phyloP scores from a whole-genome alignment of 1,140 invertebrate species.

The Panulirus ornatus region DNA sequence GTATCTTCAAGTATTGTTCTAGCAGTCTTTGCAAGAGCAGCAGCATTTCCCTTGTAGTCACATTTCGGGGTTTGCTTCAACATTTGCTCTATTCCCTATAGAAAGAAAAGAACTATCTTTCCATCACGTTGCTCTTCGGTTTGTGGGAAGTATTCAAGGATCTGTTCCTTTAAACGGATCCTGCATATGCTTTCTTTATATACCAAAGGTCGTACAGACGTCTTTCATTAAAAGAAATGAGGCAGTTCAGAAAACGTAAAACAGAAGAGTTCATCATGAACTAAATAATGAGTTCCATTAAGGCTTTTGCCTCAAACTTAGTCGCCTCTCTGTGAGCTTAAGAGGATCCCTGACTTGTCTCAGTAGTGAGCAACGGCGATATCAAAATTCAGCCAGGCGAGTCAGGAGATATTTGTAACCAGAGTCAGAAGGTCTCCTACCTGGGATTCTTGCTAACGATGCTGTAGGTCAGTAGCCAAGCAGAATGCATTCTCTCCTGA shows the following conservation, averaged over 20 bases:
- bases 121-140: constrained; percentile 18
- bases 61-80: constrained; percentile 7
- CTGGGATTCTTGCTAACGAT: background rate
- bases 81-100: constrained; percentile 14
- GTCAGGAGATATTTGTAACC: constrained; percentile 21
- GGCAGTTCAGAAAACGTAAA: constrained; percentile 35
- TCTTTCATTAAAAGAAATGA: constrained; percentile 15
- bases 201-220: constrained; percentile 15
- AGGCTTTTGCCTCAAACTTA: constrained; percentile 22
- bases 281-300: constrained; percentile 24
- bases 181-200: constrained; percentile 46
- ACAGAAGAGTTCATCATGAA: constrained; percentile 35
- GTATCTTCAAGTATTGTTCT: constrained; percentile 14
- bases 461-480: constrained; percentile 54
- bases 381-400: constrained; percentile 23
- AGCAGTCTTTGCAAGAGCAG: constrained; percentile 26
- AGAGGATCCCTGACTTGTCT: constrained; percentile 1
- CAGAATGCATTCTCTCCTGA: background rate
- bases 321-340: background rate
- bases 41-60: constrained; percentile 36
- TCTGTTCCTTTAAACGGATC: constrained; percentile 10
- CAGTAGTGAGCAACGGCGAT: constrained; percentile 3
- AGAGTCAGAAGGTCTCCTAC: background rate
- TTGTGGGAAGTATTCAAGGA: constrained; percentile 24
- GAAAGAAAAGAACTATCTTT: background rate